phyloP scores from a whole-genome alignment of 2,113 vertebrate species.

The Neogobius melanostomus region DNA sequence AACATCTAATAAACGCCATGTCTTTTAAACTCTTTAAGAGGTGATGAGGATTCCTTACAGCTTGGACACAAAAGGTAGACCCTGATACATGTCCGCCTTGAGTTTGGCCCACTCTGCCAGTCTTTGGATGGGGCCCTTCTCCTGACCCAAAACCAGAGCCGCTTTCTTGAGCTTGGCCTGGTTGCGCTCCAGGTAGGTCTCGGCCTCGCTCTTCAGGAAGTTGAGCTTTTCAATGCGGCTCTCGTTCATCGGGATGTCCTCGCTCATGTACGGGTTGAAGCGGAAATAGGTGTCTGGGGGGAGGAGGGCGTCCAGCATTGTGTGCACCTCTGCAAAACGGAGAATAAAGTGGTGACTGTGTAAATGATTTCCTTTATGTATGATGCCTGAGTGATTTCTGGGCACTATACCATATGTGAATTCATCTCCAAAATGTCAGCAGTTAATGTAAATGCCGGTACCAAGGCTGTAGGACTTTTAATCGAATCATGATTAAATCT shows the following conservation, averaged over 20 bases:
- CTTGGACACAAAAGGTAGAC: slow-evolving; percentile 85
- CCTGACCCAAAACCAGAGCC: slow-evolving; percentile 83
- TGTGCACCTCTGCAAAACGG: slow-evolving; percentile 86
- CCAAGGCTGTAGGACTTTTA: too few relatives aligned
- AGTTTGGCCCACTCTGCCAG: slow-evolving; percentile 89
- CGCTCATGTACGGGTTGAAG: slow-evolving; percentile 92
- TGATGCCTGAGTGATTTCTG: too few relatives aligned
- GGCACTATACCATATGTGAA: too few relatives aligned
- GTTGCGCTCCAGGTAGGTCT: slow-evolving; percentile 89
- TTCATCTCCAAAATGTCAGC: too few relatives aligned
- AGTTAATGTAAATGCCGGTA: too few relatives aligned
- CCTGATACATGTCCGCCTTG: slow-evolving; percentile 91
- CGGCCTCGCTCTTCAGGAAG: slow-evolving; percentile 85
- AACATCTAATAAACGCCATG: too few relatives aligned
- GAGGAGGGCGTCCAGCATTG: slow-evolving; percentile 92
- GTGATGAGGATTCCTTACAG: slow-evolving; percentile 66
- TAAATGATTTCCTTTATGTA: too few relatives aligned
- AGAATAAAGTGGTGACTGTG: not conserved
- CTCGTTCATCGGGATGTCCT: slow-evolving; percentile 93
- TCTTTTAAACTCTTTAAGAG: not conserved
- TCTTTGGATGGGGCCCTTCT: slow-evolving; percentile 86
- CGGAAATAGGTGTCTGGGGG: slow-evolving; percentile 92
- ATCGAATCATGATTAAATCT: too few relatives aligned
- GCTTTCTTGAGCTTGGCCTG: slow-evolving; percentile 89
- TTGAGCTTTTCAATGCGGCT: slow-evolving; percentile 87